Evolutionary conservation across 2,797 vertebrate species (phyloP).

Genomic region (Falco novaeseelandiae): DNA sequence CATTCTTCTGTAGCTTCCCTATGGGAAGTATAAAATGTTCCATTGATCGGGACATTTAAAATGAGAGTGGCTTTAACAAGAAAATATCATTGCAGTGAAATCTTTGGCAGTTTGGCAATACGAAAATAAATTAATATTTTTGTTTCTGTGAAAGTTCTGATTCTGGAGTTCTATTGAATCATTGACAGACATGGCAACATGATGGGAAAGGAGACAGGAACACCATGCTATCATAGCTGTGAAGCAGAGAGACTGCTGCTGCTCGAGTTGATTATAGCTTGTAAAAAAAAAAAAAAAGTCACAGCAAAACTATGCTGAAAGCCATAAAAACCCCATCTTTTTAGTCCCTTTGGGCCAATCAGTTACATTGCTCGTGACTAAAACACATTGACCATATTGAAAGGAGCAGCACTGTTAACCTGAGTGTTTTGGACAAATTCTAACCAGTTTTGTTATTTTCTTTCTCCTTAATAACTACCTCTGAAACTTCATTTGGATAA

Average conservation of each 20-base stretch:
- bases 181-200: conserved; percentile 23
- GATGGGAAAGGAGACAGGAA: conserved; percentile 9
- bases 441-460: neutral
- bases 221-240: neutral
- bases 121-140: conserved; percentile 14
- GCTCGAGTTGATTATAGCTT: conserved; percentile 11
- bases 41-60: neutral
- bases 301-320: conserved; percentile 39
- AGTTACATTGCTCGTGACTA: neutral
- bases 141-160: conserved; percentile 30
- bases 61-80: neutral
- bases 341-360: neutral
- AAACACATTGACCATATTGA: neutral
- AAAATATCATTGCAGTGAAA: neutral
- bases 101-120: conserved; percentile 30
- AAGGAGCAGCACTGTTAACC: neutral
- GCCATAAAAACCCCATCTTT: neutral
- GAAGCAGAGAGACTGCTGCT: conserved; percentile 19
- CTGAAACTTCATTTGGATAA: neutral
- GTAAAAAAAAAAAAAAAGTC: neutral
- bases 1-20: neutral
- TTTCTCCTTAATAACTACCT: neutral
- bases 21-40: neutral
- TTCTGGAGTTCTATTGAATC: conserved; percentile 17
- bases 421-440: neutral